phyloP scores from a whole-genome alignment of 2,888 invertebrate genomes.

The Caenorhabditis doughertyi region DNA sequence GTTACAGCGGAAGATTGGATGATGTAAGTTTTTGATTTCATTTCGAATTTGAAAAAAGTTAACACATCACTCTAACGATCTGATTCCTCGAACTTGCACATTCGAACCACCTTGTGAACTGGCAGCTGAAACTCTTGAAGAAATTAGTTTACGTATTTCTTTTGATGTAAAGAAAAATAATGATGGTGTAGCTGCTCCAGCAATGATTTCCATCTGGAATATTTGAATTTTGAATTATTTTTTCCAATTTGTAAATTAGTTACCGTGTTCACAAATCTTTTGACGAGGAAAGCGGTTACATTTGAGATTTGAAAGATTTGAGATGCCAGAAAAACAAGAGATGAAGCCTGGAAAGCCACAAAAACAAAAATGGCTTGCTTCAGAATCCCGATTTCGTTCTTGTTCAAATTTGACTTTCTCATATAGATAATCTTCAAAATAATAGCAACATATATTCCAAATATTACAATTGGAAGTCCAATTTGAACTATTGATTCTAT shows the following conservation, averaged over 20 bases:
- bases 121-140: slow-evolving; percentile 2
- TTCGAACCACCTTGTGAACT: slow-evolving; percentile 11
- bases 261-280: slow-evolving; percentile 24
- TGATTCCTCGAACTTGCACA: neutral
- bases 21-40: slow-evolving; percentile 79
- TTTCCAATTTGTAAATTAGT: neutral
- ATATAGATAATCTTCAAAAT: slow-evolving; percentile 5
- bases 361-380: slow-evolving; percentile 17
- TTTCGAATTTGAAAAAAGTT: too few species aligned
- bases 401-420: neutral
- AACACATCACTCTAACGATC: neutral
- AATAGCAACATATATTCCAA: slow-evolving; percentile 5
- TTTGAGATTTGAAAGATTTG: neutral
- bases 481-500: slow-evolving; percentile 4
- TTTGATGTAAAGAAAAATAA: slow-evolving; percentile 25
- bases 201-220: slow-evolving; percentile 21
- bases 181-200: slow-evolving; percentile 11
- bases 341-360: neutral
- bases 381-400: neutral
- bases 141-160: slow-evolving; percentile 17
- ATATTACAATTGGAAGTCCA: slow-evolving; percentile 2
- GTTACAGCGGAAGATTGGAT: slow-evolving; percentile 79
- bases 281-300: slow-evolving; percentile 11
- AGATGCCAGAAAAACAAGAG: neutral
- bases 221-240: neutral